Evolutionary conservation across 1,140 invertebrate genomes (phyloP), one percentile per base, ranked within the genome.

Genomic region (Bombus affinis): DNA sequence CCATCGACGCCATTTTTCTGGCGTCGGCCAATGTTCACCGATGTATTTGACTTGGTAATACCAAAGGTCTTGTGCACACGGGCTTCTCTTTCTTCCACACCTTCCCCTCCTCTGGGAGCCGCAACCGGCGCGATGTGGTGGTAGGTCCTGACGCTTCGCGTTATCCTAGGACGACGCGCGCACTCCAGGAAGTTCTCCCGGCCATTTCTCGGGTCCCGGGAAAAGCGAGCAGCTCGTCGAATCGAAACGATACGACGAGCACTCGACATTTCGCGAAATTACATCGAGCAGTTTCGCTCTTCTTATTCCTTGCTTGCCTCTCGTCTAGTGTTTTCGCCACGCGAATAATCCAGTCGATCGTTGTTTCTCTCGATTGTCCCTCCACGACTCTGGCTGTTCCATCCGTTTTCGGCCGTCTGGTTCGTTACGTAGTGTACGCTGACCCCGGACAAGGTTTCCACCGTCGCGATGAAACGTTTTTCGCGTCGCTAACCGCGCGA

Each of bases 31-130:
- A 88, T 87, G 89, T 86, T 92, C 90, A 75, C 88, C 62, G 39
- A 59, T 74, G 91, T 95, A 94, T 94, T 95, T 95, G 94, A 95
- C 93, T 95, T 95, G 94, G 93, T 95, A 95, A 94, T 95, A 86
- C 91, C 90, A 86, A 90, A 92, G 92, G 92, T 93, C 93, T 93
- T 92, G 92, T 93, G 92, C 89, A 83, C 87, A 62, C 73, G 72
- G 18, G 42, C 70, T 79, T 59, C 87, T 35, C 32, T 77, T 74
- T 89, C 85, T 79, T 39, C 75, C 59, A 39, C 75, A 53, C 70
- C 65, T 70, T 39, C 6, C 66, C 37, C 28, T 10, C 35, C 32
- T 22, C 39, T 22, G 68, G 47, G 59, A 32, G 70, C 44, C 87
- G 70, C 90, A 85, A 85, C 71, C 32, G 76, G 44, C 35, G 13